Evolutionary conservation across 2,113 vertebrate genomes (phyloP).

Genomic region (Cyprinus carpio): DNA sequence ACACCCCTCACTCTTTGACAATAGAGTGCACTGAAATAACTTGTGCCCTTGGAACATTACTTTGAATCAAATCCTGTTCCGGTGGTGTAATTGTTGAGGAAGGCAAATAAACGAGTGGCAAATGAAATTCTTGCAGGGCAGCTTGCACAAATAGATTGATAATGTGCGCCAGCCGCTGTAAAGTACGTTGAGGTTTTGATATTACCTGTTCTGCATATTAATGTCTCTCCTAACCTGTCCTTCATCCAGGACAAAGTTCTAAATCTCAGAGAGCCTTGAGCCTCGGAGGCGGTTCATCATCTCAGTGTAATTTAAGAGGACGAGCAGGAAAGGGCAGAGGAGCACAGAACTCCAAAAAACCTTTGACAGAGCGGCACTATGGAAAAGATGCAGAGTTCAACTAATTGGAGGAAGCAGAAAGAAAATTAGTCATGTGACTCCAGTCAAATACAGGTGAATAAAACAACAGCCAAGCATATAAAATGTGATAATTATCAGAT

Average conservation of each 20-base stretch:
- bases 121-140: conserved; percentile 74
- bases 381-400: conserved; percentile 22
- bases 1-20: conserved; percentile 56
- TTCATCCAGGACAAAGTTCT: conserved; percentile 75
- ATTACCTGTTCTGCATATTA: conserved; percentile 77
- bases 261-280: conserved; percentile 76
- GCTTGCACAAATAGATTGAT: conserved; percentile 77
- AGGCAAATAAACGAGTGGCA: conserved; percentile 73
- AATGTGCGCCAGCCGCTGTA: conserved; percentile 68
- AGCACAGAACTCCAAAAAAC: conserved; percentile 65
- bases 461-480: background rate
- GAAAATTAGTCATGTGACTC: conserved; percentile 20
- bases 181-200: conserved; percentile 68
- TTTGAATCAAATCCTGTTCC: conserved; percentile 67
- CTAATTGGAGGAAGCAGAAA: conserved; percentile 41
- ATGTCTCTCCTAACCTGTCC: conserved; percentile 77
- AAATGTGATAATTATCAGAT: background rate
- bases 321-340: conserved; percentile 62
- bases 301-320: conserved; percentile 71
- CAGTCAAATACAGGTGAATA: background rate
- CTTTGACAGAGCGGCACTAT: conserved; percentile 53
- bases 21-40: conserved; percentile 55
- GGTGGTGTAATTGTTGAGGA: conserved; percentile 67
- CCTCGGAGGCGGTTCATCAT: conserved; percentile 71
- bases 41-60: conserved; percentile 70